phyloP scores from a whole-genome alignment of 2,797 vertebrate species.

The Eremophila alpestris region DNA sequence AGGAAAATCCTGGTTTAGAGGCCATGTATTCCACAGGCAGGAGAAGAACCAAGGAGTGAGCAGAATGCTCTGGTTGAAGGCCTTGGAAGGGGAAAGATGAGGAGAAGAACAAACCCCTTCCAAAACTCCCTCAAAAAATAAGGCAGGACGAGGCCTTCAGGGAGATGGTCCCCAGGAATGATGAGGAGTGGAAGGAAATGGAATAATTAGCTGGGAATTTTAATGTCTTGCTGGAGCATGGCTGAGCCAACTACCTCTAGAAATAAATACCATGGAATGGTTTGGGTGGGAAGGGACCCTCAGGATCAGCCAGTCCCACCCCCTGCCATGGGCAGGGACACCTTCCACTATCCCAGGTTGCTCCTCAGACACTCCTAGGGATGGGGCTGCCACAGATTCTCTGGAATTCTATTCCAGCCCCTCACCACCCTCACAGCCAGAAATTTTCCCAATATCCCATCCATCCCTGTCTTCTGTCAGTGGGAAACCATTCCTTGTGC shows the following conservation, averaged over 20 bases:
- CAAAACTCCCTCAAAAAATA: not conserved
- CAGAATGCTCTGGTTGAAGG: rapidly evolving
- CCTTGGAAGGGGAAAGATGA: not conserved
- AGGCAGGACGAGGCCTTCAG: not conserved
- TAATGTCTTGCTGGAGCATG: not conserved
- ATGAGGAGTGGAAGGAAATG: not conserved
- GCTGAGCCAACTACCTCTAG: not conserved
- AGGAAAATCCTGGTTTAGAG: not conserved
- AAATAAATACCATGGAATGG: not conserved
- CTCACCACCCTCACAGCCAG: not conserved
- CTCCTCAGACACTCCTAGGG: not conserved
- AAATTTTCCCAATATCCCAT: not conserved
- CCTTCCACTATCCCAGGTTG: not conserved
- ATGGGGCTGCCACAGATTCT: rapidly evolving
- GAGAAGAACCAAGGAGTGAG: not conserved
- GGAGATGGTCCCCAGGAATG: not conserved
- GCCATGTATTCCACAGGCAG: rapidly evolving
- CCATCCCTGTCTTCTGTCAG: rapidly evolving
- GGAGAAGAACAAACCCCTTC: not conserved
- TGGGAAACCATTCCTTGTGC: not conserved
- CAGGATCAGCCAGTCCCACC: not conserved
- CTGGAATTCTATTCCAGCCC: rapidly evolving
- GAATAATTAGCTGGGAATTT: not conserved
- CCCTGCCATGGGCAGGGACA: not conserved
- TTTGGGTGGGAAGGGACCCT: not conserved